Evolutionary conservation across 1,140 invertebrate species (phyloP).

Genomic region (Rhopalosiphum maidis): DNA sequence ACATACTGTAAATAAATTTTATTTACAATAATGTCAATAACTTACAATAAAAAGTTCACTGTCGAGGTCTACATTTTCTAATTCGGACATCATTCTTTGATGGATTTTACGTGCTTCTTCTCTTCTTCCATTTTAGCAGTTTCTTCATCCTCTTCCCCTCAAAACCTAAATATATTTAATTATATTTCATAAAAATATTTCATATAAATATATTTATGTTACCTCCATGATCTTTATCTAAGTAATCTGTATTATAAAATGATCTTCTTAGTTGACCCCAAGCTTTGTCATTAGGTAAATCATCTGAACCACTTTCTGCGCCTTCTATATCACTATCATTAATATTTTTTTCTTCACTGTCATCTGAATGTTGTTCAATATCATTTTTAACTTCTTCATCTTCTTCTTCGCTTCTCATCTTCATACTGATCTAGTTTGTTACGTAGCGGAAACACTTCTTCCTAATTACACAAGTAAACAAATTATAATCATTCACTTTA

Average conservation of each 20-base stretch:
- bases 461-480: constrained; percentile 60
- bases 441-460: constrained; percentile 70
- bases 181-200: not conserved
- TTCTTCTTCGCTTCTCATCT: constrained; percentile 64
- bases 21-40: not conserved
- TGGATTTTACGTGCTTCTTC: constrained; percentile 84
- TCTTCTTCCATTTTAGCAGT: constrained; percentile 82
- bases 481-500: not conserved
- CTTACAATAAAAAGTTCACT: constrained; percentile 51
- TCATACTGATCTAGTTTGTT: constrained; percentile 58
- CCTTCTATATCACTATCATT: constrained; percentile 68
- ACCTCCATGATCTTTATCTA: constrained; percentile 83
- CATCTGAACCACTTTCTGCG: constrained; percentile 69
- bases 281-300: constrained; percentile 78
- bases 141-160: constrained; percentile 74
- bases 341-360: constrained; percentile 64
- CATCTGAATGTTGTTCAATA: constrained; percentile 63
- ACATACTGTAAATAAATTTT: not conserved
- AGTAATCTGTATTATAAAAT: constrained; percentile 87
- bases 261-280: constrained; percentile 83
- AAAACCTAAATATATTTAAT: constrained; percentile 64
- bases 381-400: constrained; percentile 64
- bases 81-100: constrained; percentile 75
- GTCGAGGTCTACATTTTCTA: constrained; percentile 82
- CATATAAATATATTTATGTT: constrained; percentile 45